Evolutionary conservation across 2,113 vertebrate genomes (phyloP).

Genomic region (Typhlomys cinereus): DNA sequence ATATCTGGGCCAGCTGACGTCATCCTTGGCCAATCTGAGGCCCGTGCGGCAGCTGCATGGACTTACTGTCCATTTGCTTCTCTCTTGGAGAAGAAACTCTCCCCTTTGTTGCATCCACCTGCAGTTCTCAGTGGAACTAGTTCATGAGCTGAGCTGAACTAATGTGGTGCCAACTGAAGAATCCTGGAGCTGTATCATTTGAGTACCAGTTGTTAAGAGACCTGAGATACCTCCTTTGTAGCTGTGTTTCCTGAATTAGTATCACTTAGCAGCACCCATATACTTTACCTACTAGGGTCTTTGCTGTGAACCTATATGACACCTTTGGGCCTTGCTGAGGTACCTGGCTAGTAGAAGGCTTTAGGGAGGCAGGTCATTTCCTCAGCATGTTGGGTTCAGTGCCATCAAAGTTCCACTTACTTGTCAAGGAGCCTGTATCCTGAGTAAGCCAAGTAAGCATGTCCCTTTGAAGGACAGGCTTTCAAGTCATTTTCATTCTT

Average conservation of each 20-base stretch:
- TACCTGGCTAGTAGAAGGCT: conserved; percentile 2
- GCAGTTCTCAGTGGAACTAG: neutral
- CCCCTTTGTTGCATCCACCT: neutral
- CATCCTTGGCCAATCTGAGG: neutral
- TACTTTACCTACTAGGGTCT: neutral
- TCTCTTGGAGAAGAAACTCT: neutral
- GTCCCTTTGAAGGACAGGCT: conserved; percentile 36
- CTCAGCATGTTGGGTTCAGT: neutral
- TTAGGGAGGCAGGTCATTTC: neutral
- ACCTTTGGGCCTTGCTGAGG: neutral
- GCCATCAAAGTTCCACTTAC: neutral
- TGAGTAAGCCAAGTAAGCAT: neutral
- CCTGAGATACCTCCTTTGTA: neutral
- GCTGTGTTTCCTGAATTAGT: neutral
- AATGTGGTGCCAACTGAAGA: neutral
- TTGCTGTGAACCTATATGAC: neutral
- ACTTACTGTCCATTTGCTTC: neutral
- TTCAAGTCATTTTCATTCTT: conserved; percentile 46
- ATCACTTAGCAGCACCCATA: neutral
- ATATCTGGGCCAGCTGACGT: neutral
- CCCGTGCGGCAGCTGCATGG: neutral
- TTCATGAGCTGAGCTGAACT: neutral
- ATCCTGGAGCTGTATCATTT: neutral
- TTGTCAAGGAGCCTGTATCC: neutral
- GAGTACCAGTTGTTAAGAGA: neutral